Base-by-base conservation (phyloP, 2,113 vertebrate genomes). In the Phalacrocorax carbo region DNA sequence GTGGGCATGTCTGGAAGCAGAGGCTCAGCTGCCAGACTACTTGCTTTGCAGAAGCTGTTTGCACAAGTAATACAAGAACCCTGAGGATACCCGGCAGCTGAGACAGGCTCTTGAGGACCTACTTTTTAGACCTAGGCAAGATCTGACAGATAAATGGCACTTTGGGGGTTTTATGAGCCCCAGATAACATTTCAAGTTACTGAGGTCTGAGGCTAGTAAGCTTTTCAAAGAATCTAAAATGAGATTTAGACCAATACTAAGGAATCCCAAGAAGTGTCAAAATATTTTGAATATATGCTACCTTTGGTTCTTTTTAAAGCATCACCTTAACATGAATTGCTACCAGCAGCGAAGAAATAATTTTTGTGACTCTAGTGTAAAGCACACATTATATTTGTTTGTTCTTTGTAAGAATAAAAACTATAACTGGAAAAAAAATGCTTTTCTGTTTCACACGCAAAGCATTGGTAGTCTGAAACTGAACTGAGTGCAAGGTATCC, bases 261-360 rank as follows among this genome's bases (percentile, higher is more conserved):
- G 48, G 91, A 95, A 80, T 87, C 22, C 36, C 46, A 38, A 80
- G 34, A 90, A 40, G 20, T 85, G 70, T 55, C 78, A 90, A 96
- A 96, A 90, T 95, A 96, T 94, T 95, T 79, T 93, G 26, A 80
- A 72, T 68, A 36, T 82, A 44, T 65, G 29, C 36, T 86, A 58
- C 52, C 10, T 75, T 78, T 32, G 7, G 40, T 87, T 83, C 48
- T 86, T 88, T 91, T 65, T 10, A 75, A 94, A 94, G 77, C 48
- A 55, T n/a, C 32, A 66, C 29, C 7, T 65, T 76, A 80, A 10
- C 57, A 29, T 64, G 69, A 85, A 82, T 88, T 93, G 21, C 30
- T 90, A 29, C 49, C 46, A 93, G 19, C 54, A 73, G n/a, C 0
- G 5, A 90, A 91, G 20, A 93, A 92, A 86, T 77, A 73, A 55